These are phyloP conservation scores for Hippopotamyrus pictus DNA, from an alignment of 2,797 vertebrate genomes.

Conservation along the genomic window DNA sequence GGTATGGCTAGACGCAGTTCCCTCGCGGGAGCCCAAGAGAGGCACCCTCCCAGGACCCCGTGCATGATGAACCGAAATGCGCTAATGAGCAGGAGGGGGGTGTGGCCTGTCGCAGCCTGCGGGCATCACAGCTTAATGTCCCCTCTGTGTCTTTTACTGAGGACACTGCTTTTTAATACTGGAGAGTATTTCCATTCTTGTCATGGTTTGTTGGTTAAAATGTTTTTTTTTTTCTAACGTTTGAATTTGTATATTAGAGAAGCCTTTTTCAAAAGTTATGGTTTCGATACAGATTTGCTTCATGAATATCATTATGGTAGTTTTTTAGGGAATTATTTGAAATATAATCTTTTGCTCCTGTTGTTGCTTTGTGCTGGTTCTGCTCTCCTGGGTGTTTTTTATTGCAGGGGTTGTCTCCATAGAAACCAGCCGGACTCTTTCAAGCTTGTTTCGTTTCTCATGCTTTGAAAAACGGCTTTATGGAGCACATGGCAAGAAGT, in stretches of 20 bases:
- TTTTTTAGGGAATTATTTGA: background rate
- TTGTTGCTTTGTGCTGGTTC: constrained; percentile 8
- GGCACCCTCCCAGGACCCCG: background rate
- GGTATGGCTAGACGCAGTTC: constrained; percentile 5
- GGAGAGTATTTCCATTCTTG: background rate
- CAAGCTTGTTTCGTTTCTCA: constrained; percentile 38
- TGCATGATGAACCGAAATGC: background rate
- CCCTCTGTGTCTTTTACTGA: background rate
- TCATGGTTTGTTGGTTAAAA: background rate
- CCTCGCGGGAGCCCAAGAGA: background rate
- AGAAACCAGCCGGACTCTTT: constrained; percentile 39
- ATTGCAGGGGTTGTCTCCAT: constrained; percentile 39
- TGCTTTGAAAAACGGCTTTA: constrained; percentile 36
- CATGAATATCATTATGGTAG: background rate
- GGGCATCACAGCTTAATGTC: background rate
- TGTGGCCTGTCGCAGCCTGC: background rate
- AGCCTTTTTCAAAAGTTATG: background rate
- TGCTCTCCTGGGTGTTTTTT: background rate
- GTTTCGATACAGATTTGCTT: background rate
- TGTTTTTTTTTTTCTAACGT: background rate
- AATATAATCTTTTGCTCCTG: background rate
- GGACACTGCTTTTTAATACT: background rate
- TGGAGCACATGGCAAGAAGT: constrained; percentile 36
- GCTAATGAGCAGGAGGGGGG: background rate
- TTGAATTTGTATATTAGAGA: background rate